Evolutionary conservation across 2,113 vertebrate genomes (phyloP).

Genomic region (Melanotaenia duboulayi): DNA sequence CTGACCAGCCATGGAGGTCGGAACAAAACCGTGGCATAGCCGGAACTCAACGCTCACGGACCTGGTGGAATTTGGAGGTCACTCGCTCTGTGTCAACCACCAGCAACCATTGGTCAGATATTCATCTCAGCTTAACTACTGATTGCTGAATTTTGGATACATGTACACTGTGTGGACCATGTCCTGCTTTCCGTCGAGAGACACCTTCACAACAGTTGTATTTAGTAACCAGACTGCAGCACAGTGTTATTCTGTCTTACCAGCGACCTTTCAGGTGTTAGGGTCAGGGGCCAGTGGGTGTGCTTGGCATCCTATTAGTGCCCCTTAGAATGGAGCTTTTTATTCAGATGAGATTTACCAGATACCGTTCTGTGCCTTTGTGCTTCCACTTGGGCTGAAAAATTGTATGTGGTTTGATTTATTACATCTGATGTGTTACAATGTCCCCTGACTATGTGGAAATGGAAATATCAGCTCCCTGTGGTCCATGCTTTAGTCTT

Average conservation of each 20-base stretch:
- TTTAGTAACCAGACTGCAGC: constrained; percentile 48
- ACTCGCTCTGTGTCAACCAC: neutral
- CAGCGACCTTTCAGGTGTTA: constrained; percentile 68
- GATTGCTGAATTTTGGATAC: constrained; percentile 13
- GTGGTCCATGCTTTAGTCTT: neutral
- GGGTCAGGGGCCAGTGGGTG: constrained; percentile 61
- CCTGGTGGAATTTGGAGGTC: too few relatives aligned
- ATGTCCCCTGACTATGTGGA: constrained; percentile 2
- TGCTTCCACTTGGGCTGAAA: constrained; percentile 7
- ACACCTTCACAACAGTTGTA: constrained; percentile 60
- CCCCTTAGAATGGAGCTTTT: constrained; percentile 55
- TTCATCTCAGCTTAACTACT: constrained; percentile 7
- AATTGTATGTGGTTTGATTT: constrained; percentile 19
- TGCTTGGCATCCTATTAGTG: constrained; percentile 44
- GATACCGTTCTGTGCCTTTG: constrained; percentile 7
- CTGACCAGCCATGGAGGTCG: too few relatives aligned
- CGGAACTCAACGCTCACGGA: too few relatives aligned
- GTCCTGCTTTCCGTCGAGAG: constrained; percentile 58
- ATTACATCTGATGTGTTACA: constrained; percentile 18
- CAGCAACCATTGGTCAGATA: constrained; percentile 1
- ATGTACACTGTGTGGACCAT: neutral
- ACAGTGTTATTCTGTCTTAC: constrained; percentile 54
- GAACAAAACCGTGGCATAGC: too few relatives aligned
- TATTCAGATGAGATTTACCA: constrained; percentile 43
- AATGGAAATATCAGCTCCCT: constrained; percentile 32